phyloP scores from a whole-genome alignment of 2,888 invertebrate species.

The Drosophila eohydei region DNA sequence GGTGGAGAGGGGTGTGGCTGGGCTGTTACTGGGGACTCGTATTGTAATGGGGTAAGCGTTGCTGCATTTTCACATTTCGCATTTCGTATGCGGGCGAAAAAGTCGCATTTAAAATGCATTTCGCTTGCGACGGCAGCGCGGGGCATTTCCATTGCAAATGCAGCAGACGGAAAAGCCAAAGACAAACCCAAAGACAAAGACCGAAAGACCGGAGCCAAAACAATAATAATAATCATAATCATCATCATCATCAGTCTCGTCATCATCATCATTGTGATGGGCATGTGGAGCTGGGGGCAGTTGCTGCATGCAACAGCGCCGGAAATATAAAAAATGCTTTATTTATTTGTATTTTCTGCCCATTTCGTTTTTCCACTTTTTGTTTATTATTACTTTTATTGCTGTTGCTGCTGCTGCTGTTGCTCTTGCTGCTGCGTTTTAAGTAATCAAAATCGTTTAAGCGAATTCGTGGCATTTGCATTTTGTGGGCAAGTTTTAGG shows the following conservation, averaged over 20 bases:
- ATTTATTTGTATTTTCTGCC: slow-evolving; percentile 49
- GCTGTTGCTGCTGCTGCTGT: slow-evolving; percentile 22
- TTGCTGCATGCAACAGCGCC: slow-evolving; percentile 45
- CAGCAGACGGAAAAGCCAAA: slow-evolving; percentile 30
- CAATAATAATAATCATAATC: slow-evolving; percentile 48
- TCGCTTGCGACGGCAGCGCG: slow-evolving; percentile 65
- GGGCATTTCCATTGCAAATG: slow-evolving; percentile 68
- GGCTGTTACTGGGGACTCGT: background rate
- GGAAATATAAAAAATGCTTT: slow-evolving; percentile 52
- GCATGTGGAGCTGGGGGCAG: background rate
- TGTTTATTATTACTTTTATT: slow-evolving; percentile 57
- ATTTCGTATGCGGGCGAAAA: slow-evolving; percentile 41
- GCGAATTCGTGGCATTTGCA: slow-evolving; percentile 71
- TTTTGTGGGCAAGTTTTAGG: slow-evolving; percentile 61
- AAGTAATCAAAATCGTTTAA: slow-evolving; percentile 75
- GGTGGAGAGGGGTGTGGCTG: background rate
- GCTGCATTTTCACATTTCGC: slow-evolving; percentile 44
- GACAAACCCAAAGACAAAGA: slow-evolving; percentile 42
- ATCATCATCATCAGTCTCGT: slow-evolving; percentile 22
- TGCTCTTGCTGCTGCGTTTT: slow-evolving; percentile 54
- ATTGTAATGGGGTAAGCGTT: slow-evolving; percentile 29
- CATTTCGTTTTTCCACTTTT: slow-evolving; percentile 16
- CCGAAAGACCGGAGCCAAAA: slow-evolving; percentile 40
- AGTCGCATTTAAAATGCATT: slow-evolving; percentile 74
- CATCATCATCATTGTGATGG: slow-evolving; percentile 16